Evolutionary conservation across 2,888 invertebrate species (phyloP).

Genomic region (Scaptomyza polygonia): DNA sequence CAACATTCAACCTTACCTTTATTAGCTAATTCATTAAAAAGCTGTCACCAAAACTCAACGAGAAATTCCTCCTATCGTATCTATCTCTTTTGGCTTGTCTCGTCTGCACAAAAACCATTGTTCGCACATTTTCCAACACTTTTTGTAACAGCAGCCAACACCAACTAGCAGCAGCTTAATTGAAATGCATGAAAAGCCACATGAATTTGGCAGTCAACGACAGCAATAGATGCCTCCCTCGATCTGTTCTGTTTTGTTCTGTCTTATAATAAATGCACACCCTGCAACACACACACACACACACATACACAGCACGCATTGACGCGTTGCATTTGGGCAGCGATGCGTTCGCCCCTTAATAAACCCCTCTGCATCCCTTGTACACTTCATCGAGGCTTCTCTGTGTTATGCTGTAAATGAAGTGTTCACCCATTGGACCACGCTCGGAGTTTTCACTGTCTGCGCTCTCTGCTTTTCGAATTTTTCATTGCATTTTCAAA

Average conservation of each 20-base stretch:
- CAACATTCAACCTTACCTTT: constrained; percentile 42
- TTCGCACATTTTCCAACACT: constrained; percentile 66
- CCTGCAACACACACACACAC: constrained; percentile 11
- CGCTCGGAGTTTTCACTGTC: constrained; percentile 40
- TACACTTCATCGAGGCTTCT: constrained; percentile 25
- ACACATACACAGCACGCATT: constrained; percentile 38
- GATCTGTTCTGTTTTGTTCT: constrained; percentile 1
- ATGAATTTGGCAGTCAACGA: constrained; percentile 74
- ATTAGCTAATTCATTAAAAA: constrained; percentile 77
- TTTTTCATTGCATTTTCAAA: constrained; percentile 70
- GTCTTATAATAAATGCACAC: constrained; percentile 60
- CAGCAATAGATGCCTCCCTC: constrained; percentile 36
- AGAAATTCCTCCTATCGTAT: background rate
- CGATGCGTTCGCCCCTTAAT: constrained; percentile 27
- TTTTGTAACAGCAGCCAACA: constrained; percentile 44
- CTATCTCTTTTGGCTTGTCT: background rate
- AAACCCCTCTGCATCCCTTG: background rate
- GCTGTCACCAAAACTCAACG: constrained; percentile 46
- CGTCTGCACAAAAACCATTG: constrained; percentile 36
- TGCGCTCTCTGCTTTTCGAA: constrained; percentile 45
- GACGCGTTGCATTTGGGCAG: constrained; percentile 58
- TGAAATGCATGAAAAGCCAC: constrained; percentile 79
- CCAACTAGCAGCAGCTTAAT: constrained; percentile 63
- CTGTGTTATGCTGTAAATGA: constrained; percentile 63
- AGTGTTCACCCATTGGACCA: constrained; percentile 54